Conservation (phyloP, 2,797 vertebrate species). For the Crenuchus spilurus region DNA sequence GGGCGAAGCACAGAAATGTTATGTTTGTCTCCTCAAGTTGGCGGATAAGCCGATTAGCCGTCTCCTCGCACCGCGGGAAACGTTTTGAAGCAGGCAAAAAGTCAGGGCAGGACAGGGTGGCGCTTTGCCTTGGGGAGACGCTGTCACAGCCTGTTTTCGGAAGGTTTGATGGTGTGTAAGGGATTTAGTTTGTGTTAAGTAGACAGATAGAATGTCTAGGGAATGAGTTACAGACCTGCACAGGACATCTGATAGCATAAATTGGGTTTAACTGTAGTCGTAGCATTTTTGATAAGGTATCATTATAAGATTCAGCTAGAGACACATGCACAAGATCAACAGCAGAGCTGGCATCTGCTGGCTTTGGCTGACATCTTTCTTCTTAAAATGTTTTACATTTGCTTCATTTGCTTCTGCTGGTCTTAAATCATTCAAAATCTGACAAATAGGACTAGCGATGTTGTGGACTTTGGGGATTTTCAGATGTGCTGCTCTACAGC, state of each 20-base stretch:
- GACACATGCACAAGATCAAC: neutral
- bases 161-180: slow-evolving; percentile 1
- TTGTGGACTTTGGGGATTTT: neutral
- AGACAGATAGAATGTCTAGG: neutral
- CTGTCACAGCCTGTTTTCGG: slow-evolving; percentile 1
- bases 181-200: slow-evolving; percentile 5
- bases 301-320: neutral
- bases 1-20: slow-evolving; percentile 58
- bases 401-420: neutral
- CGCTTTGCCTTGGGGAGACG: neutral
- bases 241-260: slow-evolving; percentile 17
- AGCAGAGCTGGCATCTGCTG: neutral
- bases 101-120: slow-evolving; percentile 34
- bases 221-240: neutral
- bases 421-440: neutral
- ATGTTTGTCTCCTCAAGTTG: slow-evolving; percentile 60
- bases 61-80: slow-evolving; percentile 51
- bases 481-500: neutral
- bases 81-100: slow-evolving; percentile 55
- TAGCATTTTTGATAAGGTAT: neutral
- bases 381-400: neutral
- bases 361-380: neutral
- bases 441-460: neutral
- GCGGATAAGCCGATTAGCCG: slow-evolving; percentile 62
- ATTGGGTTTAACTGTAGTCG: slow-evolving; percentile 3